phyloP scores from a whole-genome alignment of 2,888 invertebrate genomes.

The Coelopa pilipes region DNA sequence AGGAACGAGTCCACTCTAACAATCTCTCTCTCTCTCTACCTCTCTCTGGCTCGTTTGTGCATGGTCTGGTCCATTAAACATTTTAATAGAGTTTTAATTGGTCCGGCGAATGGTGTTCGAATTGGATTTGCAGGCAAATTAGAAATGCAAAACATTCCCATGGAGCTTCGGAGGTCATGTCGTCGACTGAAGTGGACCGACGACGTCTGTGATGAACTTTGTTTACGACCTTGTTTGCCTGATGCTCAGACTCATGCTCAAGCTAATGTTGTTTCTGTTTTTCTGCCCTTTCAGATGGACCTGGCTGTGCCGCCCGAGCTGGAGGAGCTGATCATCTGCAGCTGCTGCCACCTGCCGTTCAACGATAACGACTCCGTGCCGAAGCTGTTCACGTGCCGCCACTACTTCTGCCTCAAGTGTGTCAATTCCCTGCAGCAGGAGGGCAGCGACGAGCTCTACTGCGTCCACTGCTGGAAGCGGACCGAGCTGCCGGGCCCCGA shows the following conservation, averaged over 20 bases:
- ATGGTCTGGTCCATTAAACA: neutral
- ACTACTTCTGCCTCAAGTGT: slow-evolving; percentile 81
- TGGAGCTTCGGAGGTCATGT: too few relatives aligned
- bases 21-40: too few relatives aligned
- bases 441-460: slow-evolving; percentile 76
- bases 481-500: slow-evolving; percentile 75
- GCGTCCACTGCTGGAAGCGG: slow-evolving; percentile 80
- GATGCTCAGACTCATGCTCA: too few relatives aligned
- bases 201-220: too few relatives aligned
- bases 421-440: slow-evolving; percentile 76
- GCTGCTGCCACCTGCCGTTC: slow-evolving; percentile 80
- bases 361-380: slow-evolving; percentile 79
- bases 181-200: too few relatives aligned
- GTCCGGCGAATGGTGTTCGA: neutral
- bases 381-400: slow-evolving; percentile 79
- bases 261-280: neutral
- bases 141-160: too few relatives aligned
- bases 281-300: slow-evolving; percentile 68
- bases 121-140: neutral
- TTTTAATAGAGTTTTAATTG: slow-evolving; percentile 22
- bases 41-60: too few relatives aligned
- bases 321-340: slow-evolving; percentile 80
- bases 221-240: too few relatives aligned
- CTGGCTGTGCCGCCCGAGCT: slow-evolving; percentile 74
- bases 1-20: too few relatives aligned